phyloP scores from a whole-genome alignment of 2,888 invertebrate species.

The Eulithis prunata region DNA sequence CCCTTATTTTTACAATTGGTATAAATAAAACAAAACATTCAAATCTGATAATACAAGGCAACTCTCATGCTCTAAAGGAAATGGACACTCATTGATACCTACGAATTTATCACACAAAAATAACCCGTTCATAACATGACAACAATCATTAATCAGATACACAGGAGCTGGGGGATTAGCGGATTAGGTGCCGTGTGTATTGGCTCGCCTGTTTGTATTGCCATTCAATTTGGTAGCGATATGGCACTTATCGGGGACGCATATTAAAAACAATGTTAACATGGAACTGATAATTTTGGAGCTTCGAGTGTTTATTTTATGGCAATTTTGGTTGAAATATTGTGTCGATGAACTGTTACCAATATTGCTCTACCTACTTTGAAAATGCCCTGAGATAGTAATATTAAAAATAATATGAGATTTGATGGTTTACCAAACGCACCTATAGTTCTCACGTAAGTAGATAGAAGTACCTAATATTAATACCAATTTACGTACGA shows the following conservation, averaged over 20 bases:
- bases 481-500: not conserved
- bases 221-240: constrained; percentile 63
- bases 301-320: constrained; percentile 26
- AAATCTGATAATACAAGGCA: too few species aligned
- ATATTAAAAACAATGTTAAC: constrained; percentile 40
- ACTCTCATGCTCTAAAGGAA: too few species aligned
- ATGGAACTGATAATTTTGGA: constrained; percentile 24
- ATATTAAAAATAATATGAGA: not conserved
- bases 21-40: too few species aligned
- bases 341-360: not conserved
- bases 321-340: constrained; percentile 24
- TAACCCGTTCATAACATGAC: constrained; percentile 9
- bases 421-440: too few species aligned
- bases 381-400: not conserved
- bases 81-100: too few species aligned
- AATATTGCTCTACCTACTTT: not conserved
- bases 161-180: constrained; percentile 61
- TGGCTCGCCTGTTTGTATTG: constrained; percentile 59
- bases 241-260: constrained; percentile 43
- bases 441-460: too few species aligned
- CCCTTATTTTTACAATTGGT: too few species aligned
- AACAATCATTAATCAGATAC: constrained; percentile 42
- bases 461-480: too few species aligned
- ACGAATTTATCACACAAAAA: not conserved
- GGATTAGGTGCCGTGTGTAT: constrained; percentile 56